phyloP scores from a whole-genome alignment of 2,888 invertebrate species.

The Theretra japonica region DNA sequence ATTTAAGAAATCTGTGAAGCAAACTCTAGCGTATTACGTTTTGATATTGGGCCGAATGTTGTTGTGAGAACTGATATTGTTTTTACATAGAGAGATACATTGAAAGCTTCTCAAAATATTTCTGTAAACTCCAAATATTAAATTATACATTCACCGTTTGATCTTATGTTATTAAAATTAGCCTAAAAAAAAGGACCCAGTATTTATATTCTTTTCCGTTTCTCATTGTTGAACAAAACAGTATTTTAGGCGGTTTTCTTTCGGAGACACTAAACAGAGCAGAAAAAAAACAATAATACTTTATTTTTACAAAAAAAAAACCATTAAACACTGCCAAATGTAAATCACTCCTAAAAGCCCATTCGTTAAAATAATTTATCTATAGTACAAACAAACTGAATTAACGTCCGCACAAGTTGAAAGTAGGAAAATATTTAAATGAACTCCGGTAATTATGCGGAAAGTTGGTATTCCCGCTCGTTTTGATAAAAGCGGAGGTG shows the following conservation, averaged over 20 bases:
- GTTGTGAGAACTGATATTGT: background rate
- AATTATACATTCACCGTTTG: no score
- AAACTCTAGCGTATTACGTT: background rate
- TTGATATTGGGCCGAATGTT: background rate
- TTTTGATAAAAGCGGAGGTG: conserved; percentile 21
- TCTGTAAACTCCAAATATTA: no score
- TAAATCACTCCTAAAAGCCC: conserved; percentile 25
- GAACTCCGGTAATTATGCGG: conserved; percentile 58
- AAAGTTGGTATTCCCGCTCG: conserved; percentile 48
- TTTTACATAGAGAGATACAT: background rate
- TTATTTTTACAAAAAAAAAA: background rate
- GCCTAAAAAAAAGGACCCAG: no score
- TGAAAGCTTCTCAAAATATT: no score
- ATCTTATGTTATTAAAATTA: no score
- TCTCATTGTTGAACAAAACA: no score
- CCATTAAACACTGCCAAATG: conserved; percentile 3
- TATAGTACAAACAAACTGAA: conserved; percentile 25
- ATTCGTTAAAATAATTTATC: conserved; percentile 28
- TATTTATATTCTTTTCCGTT: no score
- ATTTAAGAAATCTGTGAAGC: background rate
- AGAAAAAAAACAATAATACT: no score
- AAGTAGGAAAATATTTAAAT: conserved; percentile 62
- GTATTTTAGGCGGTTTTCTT: no score
- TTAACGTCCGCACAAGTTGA: conserved; percentile 39
- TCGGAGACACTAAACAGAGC: no score